phyloP scores from a whole-genome alignment of 2,888 invertebrate genomes.

The Portevinia maculata region DNA sequence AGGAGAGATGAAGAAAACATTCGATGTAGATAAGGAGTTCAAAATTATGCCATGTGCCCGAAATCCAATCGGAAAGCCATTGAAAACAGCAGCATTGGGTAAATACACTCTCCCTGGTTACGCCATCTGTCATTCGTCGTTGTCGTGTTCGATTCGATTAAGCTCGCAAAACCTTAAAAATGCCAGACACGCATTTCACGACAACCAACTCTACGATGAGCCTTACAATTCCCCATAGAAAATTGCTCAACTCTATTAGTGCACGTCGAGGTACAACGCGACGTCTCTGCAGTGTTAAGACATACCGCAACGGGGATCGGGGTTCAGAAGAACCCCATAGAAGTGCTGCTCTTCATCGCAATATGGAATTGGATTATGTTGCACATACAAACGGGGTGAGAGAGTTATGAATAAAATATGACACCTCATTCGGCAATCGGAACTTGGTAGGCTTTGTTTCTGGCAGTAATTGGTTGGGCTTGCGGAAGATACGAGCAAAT shows the following conservation, averaged over 20 bases:
- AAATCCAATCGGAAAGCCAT: slow-evolving; percentile 67
- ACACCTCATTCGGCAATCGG: slow-evolving; percentile 60
- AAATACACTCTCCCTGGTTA: slow-evolving; percentile 34
- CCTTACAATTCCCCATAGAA: slow-evolving; percentile 66
- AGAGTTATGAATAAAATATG: slow-evolving; percentile 73
- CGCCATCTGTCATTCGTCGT: slow-evolving; percentile 60
- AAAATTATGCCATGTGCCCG: slow-evolving; percentile 68
- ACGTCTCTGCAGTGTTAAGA: slow-evolving; percentile 17
- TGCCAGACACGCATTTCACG: slow-evolving; percentile 72
- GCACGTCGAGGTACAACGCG: slow-evolving; percentile 36
- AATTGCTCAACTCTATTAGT: slow-evolving; percentile 73
- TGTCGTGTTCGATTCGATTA: slow-evolving; percentile 57
- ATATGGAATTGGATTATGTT: slow-evolving; percentile 68
- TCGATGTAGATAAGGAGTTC: slow-evolving; percentile 5
- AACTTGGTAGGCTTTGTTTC: slow-evolving; percentile 32
- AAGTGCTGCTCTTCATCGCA: slow-evolving; percentile 43
- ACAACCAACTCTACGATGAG: slow-evolving; percentile 53
- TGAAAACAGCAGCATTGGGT: slow-evolving; percentile 23
- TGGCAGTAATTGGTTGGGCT: slow-evolving; percentile 44
- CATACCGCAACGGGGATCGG: slow-evolving; percentile 8
- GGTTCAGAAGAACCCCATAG: slow-evolving; percentile 42
- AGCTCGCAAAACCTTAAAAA: slow-evolving; percentile 71
- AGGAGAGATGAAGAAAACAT: slow-evolving; percentile 14
- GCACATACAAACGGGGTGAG: neutral
- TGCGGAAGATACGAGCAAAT: slow-evolving; percentile 22